A percentile compares a stretch with the other conserved stretches of the same genome.
Evolutionary conservation across 30 jellyfish, hydroid and myxozoan species (phyloP).

Genomic region (Turritopsis rubra): DNA sequence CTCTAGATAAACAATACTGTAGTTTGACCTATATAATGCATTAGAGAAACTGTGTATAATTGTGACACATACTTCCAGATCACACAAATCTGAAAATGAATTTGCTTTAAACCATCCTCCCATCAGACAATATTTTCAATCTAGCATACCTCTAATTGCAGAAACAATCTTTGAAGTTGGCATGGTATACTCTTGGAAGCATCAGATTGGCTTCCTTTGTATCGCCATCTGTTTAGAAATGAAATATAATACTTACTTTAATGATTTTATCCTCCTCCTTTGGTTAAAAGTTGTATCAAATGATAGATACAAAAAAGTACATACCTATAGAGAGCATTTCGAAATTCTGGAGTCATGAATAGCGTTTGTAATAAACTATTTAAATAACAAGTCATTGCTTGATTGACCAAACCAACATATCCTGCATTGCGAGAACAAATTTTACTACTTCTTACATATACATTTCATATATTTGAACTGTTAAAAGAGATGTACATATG

Average conservation of each 20-base stretch:
- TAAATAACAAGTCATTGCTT: conserved; percentile 92
- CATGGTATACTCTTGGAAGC: conserved; percentile 62
- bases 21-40: too few relatives aligned
- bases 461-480: background rate
- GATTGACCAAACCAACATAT: conserved; percentile 80
- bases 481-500: background rate
- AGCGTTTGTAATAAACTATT: conserved; percentile 88
- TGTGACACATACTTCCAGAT: too few relatives aligned
- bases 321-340: conserved; percentile 91
- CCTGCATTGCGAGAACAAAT: conserved; percentile 24
- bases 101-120: too few relatives aligned
- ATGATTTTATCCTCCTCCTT: background rate
- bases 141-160: conserved; percentile 52
- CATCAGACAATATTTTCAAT: too few relatives aligned
- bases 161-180: conserved; percentile 75
- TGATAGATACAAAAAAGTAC: background rate
- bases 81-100: too few relatives aligned
- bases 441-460: background rate
- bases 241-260: too few relatives aligned
- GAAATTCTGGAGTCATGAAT: conserved; percentile 91
- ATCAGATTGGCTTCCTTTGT: conserved; percentile 41
- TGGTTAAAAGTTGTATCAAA: background rate
- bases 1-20: too few relatives aligned
- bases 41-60: too few relatives aligned
- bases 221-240: conserved; percentile 64